Evolutionary conservation across 2,113 vertebrate genomes (phyloP).

Genomic region (Pelecanoides urinatrix): DNA sequence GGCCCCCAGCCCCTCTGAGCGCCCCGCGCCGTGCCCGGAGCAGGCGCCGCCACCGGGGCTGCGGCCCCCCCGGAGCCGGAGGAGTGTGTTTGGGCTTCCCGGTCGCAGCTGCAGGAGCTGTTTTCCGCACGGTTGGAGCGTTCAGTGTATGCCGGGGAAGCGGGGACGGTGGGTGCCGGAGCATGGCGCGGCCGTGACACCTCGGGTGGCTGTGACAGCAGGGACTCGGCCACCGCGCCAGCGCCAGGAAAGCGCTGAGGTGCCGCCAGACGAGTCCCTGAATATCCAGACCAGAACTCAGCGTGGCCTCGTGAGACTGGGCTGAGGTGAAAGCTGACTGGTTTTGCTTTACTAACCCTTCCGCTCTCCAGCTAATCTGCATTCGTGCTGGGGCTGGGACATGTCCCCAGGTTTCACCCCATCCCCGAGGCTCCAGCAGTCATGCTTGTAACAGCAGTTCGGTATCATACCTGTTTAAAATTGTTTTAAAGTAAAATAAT

Average conservation of each 20-base stretch:
- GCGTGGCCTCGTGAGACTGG: background rate
- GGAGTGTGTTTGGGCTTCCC: no score
- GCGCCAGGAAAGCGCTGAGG: background rate
- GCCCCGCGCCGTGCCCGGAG: background rate
- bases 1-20: background rate
- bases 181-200: background rate
- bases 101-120: no score
- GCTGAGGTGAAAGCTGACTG: no score
- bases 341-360: background rate
- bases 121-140: background rate
- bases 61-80: no score
- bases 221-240: background rate
- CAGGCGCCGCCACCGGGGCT: no score
- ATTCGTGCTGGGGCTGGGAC: background rate
- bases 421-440: background rate
- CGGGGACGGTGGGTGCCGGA: no score
- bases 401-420: background rate
- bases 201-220: background rate
- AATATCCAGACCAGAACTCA: background rate
- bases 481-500: background rate
- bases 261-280: background rate
- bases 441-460: background rate
- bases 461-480: background rate
- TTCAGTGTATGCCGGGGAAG: background rate
- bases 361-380: background rate